Evolutionary conservation across 2,113 vertebrate genomes (phyloP).

Genomic region (Alaudala cheleensis): DNA sequence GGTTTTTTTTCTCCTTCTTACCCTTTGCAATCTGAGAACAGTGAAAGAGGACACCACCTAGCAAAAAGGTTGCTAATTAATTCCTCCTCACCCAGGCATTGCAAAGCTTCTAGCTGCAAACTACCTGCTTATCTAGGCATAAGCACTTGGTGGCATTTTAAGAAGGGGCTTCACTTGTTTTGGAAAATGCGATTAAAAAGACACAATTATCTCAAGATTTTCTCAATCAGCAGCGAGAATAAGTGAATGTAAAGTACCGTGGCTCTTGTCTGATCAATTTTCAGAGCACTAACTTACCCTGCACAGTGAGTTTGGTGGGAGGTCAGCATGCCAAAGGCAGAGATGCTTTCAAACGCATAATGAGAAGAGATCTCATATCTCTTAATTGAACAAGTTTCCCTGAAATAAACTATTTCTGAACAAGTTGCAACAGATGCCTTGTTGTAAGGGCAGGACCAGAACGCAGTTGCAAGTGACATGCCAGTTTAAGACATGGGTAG

Average conservation of each 20-base stretch:
- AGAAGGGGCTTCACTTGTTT: background rate
- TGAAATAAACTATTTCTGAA: background rate
- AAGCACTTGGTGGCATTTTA: background rate
- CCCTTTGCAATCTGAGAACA: conserved; percentile 11
- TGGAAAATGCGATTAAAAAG: background rate
- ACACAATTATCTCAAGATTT: background rate
- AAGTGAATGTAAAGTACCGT: background rate
- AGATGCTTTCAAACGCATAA: background rate
- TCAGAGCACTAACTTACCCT: background rate
- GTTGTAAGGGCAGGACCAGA: background rate
- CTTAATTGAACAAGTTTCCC: background rate
- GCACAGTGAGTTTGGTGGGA: background rate
- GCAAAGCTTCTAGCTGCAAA: background rate
- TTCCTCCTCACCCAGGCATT: background rate
- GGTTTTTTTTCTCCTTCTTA: background rate
- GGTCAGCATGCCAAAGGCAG: background rate
- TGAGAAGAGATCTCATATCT: background rate
- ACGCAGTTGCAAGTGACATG: background rate
- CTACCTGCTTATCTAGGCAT: background rate
- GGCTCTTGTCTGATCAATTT: background rate
- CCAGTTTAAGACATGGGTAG: background rate
- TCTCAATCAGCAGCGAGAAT: background rate
- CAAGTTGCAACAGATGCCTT: background rate
- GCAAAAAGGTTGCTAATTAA: conserved; percentile 22
- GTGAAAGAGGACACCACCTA: conserved; percentile 18